Conservation (phyloP, 2,797 vertebrate species). For the Myotis daubentonii region DNA sequence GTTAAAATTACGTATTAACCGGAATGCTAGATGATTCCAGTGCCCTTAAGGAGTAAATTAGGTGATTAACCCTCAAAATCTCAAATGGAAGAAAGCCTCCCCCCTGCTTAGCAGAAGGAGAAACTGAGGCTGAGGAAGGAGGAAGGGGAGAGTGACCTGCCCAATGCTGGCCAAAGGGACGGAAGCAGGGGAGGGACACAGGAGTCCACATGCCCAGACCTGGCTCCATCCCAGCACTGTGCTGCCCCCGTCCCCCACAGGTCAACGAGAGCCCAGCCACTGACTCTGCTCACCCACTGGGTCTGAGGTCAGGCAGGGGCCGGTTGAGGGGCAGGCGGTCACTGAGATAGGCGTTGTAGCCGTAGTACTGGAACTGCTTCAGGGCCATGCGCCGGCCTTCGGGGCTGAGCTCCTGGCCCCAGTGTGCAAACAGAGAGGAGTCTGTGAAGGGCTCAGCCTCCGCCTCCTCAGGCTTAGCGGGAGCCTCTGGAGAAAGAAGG, state of each 20-base stretch:
- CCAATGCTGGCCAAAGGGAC: background rate
- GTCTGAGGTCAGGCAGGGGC: constrained; percentile 94
- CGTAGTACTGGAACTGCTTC: constrained; percentile 98
- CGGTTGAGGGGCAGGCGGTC: constrained; percentile 95
- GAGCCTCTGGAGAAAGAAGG: constrained; percentile 89
- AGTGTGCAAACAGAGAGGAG: constrained; percentile 96
- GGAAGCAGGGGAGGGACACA: background rate
- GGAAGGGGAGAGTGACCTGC: background rate
- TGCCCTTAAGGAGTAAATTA: constrained; percentile 62
- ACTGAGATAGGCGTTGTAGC: constrained; percentile 99
- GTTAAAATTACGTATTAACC: constrained; percentile 76
- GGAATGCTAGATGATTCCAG: constrained; percentile 29
- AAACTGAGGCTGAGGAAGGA: constrained; percentile 44
- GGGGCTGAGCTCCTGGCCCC: constrained; percentile 96
- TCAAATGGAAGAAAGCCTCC: background rate
- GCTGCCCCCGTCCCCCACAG: background rate
- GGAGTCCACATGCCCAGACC: background rate
- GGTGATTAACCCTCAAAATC: constrained; percentile 53
- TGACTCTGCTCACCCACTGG: constrained; percentile 91
- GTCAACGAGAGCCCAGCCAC: background rate
- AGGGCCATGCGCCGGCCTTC: constrained; percentile 93
- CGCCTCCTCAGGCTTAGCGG: constrained; percentile 90
- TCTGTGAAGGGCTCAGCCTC: constrained; percentile 92
- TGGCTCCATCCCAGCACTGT: background rate
- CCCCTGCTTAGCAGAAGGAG: background rate